Percentiles rank a stretch among this genome's conserved stretches.
These are phyloP conservation scores for Ibidorhyncha struthersii DNA, from an alignment of 2,113 vertebrate genomes.

Conservation along the genomic window DNA sequence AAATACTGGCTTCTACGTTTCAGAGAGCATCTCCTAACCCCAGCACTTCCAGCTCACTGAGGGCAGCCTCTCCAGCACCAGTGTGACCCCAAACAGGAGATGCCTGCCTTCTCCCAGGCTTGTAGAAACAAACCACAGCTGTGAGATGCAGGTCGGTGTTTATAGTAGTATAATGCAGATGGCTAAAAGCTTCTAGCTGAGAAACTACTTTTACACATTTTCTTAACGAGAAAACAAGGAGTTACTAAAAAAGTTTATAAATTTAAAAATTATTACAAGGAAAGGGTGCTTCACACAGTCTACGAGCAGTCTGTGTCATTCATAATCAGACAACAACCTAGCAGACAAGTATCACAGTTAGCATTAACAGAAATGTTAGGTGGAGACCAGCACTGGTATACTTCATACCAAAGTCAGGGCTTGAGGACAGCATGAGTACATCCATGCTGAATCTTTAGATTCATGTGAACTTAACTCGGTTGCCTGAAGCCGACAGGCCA, in stretches of 20 bases:
- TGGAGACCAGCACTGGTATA: not conserved
- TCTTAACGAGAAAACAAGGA: not conserved
- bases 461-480: not conserved
- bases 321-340: not conserved
- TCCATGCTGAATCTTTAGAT: not conserved
- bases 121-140: not conserved
- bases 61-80: not conserved
- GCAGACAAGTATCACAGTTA: not conserved
- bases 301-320: not conserved
- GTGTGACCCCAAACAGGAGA: not conserved
- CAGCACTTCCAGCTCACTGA: not conserved
- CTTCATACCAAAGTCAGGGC: not conserved
- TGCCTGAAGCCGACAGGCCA: not conserved
- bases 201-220: not conserved
- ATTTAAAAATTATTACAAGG: not conserved
- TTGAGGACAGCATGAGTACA: not conserved
- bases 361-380: not conserved
- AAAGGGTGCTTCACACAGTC: not conserved
- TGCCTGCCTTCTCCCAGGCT: not conserved
- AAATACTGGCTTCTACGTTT: not conserved
- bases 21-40: not conserved
- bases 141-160: not conserved
- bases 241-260: not conserved
- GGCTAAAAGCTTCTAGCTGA: not conserved
- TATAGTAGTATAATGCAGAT: not conserved